phyloP scores from a whole-genome alignment of 2,888 invertebrate species.

The Acanthosepion pharaonis region DNA sequence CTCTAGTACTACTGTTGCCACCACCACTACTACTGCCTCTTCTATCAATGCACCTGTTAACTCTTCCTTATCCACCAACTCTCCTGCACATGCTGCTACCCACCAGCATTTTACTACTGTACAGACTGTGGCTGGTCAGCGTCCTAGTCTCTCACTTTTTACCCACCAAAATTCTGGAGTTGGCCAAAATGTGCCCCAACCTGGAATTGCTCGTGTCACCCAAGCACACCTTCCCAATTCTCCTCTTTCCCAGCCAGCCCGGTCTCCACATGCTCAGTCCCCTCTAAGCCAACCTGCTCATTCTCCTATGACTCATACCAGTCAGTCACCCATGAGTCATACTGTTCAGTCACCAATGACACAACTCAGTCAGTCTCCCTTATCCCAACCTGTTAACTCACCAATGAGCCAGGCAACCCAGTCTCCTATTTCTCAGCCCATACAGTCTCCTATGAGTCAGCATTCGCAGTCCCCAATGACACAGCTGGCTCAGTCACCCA shows the following conservation, averaged over 20 bases:
- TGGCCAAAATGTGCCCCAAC: neutral
- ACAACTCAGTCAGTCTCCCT: conserved; percentile 17
- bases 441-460: conserved; percentile 40
- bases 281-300: neutral
- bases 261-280: conserved; percentile 25
- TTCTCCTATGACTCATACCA: conserved; percentile 35
- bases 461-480: conserved; percentile 11
- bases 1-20: neutral
- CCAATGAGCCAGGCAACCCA: neutral
- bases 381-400: conserved; percentile 37
- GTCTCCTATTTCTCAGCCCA: neutral
- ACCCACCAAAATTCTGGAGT: neutral
- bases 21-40: neutral
- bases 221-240: conserved; percentile 35
- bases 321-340: conserved; percentile 2
- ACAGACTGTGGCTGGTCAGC: conserved; percentile 1
- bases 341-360: conserved; percentile 40
- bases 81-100: conserved; percentile 4
- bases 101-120: conserved; percentile 6
- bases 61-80: conserved; percentile 35
- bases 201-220: neutral
- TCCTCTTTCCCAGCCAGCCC: conserved; percentile 38
- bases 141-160: conserved; percentile 39
- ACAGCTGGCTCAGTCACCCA: neutral
- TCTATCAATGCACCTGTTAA: conserved; percentile 38